These are phyloP conservation scores for Siniperca chuatsi DNA, from an alignment of 2,113 vertebrate genomes.

Conservation along the genomic window DNA sequence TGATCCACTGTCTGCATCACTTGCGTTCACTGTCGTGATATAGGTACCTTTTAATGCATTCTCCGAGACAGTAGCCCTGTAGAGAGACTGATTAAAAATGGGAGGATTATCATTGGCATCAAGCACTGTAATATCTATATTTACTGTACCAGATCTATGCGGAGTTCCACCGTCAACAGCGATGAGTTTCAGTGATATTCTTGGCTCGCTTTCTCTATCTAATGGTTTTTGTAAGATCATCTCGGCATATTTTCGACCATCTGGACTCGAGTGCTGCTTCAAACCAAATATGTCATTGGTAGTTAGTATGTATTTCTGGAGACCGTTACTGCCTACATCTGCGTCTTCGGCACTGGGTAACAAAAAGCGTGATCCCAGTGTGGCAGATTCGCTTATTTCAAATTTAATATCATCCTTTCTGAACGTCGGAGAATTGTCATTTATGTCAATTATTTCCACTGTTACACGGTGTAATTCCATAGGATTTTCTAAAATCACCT, in stretches of 20 bases:
- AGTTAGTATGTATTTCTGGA: slow-evolving; percentile 67
- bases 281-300: slow-evolving; percentile 38
- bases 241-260: slow-evolving; percentile 65
- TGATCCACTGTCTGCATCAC: slow-evolving; percentile 60
- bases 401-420: slow-evolving; percentile 35
- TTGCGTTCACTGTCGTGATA: slow-evolving; percentile 62
- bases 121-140: slow-evolving; percentile 62
- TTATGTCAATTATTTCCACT: slow-evolving; percentile 66
- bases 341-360: slow-evolving; percentile 60
- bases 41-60: slow-evolving; percentile 39
- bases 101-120: slow-evolving; percentile 66
- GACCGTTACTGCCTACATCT: slow-evolving; percentile 65
- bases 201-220: slow-evolving; percentile 77
- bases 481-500: slow-evolving; percentile 77
- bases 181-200: slow-evolving; percentile 39
- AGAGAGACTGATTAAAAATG: slow-evolving; percentile 56
- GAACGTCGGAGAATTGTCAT: slow-evolving; percentile 62
- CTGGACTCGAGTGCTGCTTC: slow-evolving; percentile 57
- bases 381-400: slow-evolving; percentile 63
- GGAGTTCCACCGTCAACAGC: slow-evolving; percentile 68
- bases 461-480: slow-evolving; percentile 63
- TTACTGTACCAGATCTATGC: slow-evolving; percentile 59
- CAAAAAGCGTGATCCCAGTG: slow-evolving; percentile 59
- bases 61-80: slow-evolving; percentile 55
- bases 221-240: slow-evolving; percentile 65